These are phyloP conservation scores for Prionailurus bengalensis DNA, from an alignment of 2,113 vertebrate species.

Conservation along the genomic window DNA sequence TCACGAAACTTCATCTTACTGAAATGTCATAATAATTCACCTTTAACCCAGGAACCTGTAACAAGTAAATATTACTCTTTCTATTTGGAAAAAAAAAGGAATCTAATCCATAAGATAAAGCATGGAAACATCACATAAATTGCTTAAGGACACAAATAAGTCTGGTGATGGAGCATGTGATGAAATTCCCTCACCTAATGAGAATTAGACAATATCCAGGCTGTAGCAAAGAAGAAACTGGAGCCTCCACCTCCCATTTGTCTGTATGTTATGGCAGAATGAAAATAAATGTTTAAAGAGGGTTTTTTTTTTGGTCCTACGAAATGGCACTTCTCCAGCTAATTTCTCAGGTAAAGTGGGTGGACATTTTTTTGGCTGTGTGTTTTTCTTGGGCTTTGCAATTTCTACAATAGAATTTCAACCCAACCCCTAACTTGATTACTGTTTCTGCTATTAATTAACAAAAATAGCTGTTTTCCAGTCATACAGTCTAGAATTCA, in stretches of 20 bases:
- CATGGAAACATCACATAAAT: background rate
- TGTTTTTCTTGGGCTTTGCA: constrained; percentile 5
- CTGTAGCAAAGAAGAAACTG: background rate
- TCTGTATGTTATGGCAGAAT: background rate
- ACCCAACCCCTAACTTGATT: background rate
- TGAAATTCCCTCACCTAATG: background rate
- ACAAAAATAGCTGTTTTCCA: constrained; percentile 23
- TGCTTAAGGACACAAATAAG: background rate
- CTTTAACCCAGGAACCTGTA: background rate
- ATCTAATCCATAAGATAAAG: constrained; percentile 36
- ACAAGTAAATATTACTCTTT: constrained; percentile 40
- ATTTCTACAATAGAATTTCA: constrained; percentile 47
- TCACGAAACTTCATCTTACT: constrained; percentile 7
- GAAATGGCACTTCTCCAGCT: background rate
- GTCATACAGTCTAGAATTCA: background rate
- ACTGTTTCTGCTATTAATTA: constrained; percentile 32
- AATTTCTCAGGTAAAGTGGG: background rate
- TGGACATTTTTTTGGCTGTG: background rate
- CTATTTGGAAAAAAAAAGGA: constrained; percentile 43
- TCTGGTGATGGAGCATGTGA: background rate
- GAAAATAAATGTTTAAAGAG: constrained; percentile 1
- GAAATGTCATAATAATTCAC: constrained; percentile 51
- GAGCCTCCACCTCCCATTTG: background rate
- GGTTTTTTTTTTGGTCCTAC: background rate
- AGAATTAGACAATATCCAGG: background rate